These are phyloP conservation scores for Drosophila aldrichi DNA, from an alignment of 2,888 invertebrate species.

Conservation along the genomic window DNA sequence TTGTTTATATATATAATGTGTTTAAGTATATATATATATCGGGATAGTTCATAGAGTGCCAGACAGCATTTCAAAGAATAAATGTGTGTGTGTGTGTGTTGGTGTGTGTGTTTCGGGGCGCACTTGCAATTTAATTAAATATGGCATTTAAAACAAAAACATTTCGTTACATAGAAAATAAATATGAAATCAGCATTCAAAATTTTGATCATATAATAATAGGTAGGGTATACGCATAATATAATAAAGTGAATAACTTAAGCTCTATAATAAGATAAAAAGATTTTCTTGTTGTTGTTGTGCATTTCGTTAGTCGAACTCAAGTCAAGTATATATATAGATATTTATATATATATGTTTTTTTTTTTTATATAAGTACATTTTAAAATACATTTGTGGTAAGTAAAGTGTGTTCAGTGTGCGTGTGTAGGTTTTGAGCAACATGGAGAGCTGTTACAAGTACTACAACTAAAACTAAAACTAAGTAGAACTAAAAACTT, in stretches of 20 bases:
- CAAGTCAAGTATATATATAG: constrained; percentile 53
- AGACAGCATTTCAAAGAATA: constrained; percentile 38
- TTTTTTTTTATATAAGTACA: constrained; percentile 50
- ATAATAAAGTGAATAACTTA: constrained; percentile 51
- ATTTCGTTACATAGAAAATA: constrained; percentile 58
- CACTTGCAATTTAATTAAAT: constrained; percentile 39
- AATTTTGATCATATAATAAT: constrained; percentile 47
- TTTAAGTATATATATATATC: constrained; percentile 4
- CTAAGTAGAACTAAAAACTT: constrained; percentile 64
- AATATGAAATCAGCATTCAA: constrained; percentile 61
- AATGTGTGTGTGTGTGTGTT: not conserved
- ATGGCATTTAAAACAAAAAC: constrained; percentile 50
- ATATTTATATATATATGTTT: not conserved
- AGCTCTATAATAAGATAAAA: constrained; percentile 52
- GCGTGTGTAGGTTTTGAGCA: constrained; percentile 64
- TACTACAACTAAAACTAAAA: constrained; percentile 61
- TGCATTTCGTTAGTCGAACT: constrained; percentile 64
- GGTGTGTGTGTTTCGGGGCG: constrained; percentile 2
- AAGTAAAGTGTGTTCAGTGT: constrained; percentile 42
- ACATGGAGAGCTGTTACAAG: constrained; percentile 68
- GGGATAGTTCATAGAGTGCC: constrained; percentile 11
- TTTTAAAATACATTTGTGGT: constrained; percentile 69
- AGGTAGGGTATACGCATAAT: constrained; percentile 24
- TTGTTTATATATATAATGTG: constrained; percentile 6
- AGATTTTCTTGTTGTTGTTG: constrained; percentile 5